A percentile compares a stretch with the other conserved stretches of the same genome.
Conservation (phyloP, 2,797 vertebrate genomes). For the Sebastes trivittatus region DNA sequence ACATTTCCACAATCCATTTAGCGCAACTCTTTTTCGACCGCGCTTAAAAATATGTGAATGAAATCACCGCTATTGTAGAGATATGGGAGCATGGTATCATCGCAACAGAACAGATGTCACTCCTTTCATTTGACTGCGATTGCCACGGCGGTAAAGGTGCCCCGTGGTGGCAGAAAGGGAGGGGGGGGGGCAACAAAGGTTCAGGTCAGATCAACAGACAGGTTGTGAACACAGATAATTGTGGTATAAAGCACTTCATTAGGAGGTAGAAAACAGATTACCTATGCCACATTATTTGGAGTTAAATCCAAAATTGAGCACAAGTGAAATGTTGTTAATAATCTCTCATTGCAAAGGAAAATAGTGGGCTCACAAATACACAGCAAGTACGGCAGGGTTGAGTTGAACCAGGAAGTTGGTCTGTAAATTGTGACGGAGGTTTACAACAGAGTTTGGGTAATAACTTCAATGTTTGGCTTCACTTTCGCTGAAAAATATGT, state of each 20-base stretch:
- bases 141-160: neutral
- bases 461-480: neutral
- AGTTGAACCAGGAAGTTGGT: too few species aligned
- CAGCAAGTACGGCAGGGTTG: too few species aligned
- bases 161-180: neutral
- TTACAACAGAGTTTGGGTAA: neutral
- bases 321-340: neutral
- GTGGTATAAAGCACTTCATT: neutral
- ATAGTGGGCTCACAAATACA: neutral
- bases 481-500: neutral
- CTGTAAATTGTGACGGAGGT: neutral
- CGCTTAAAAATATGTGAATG: too few species aligned
- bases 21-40: too few species aligned
- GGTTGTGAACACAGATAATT: neutral
- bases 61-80: too few species aligned
- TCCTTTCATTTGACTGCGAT: neutral
- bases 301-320: neutral
- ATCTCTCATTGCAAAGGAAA: neutral
- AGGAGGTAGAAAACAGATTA: too few species aligned
- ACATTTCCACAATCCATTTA: too few species aligned
- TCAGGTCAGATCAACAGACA: too few species aligned
- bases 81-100: neutral
- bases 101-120: neutral
- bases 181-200: neutral
- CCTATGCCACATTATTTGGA: neutral